Percentiles rank a stretch among this genome's conserved stretches.
Evolutionary conservation across 2,888 invertebrate species (phyloP).

Genomic region (Yponomeuta sedellus): DNA sequence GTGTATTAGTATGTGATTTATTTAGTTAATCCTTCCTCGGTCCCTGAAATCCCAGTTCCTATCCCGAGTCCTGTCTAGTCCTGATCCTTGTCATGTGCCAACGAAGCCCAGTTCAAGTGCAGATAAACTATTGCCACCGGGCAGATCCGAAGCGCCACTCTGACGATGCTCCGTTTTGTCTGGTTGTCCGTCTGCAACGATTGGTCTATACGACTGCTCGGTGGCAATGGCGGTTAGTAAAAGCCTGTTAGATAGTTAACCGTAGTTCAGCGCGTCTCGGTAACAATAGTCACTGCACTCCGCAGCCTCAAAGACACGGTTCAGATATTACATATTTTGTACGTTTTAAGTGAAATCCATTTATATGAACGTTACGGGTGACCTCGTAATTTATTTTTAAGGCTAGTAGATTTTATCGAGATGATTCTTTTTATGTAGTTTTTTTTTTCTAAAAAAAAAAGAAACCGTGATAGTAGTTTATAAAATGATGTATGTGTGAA

Average conservation of each 20-base stretch:
- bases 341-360: conserved; percentile 61
- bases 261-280: conserved; percentile 31
- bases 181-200: no score
- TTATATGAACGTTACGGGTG: conserved; percentile 58
- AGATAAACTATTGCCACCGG: conserved; percentile 28
- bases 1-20: conserved; percentile 15
- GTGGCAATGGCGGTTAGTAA: neutral
- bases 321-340: conserved; percentile 34
- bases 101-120: conserved; percentile 57
- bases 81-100: conserved; percentile 67
- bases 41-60: conserved; percentile 55
- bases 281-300: conserved; percentile 28
- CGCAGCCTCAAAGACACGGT: neutral
- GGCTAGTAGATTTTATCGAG: conserved; percentile 68
- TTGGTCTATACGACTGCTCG: neutral
- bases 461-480: conserved; percentile 75
- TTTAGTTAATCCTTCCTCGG: conserved; percentile 28
- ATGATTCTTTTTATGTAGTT: conserved; percentile 60
- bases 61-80: conserved; percentile 69
- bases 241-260: conserved; percentile 23
- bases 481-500: conserved; percentile 63
- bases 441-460: conserved; percentile 58
- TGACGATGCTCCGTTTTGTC: neutral
- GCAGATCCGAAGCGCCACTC: neutral
- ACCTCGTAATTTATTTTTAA: conserved; percentile 70